Conservation (phyloP, 2,888 invertebrate species). For the Caenorhabditis sp. region DNA sequence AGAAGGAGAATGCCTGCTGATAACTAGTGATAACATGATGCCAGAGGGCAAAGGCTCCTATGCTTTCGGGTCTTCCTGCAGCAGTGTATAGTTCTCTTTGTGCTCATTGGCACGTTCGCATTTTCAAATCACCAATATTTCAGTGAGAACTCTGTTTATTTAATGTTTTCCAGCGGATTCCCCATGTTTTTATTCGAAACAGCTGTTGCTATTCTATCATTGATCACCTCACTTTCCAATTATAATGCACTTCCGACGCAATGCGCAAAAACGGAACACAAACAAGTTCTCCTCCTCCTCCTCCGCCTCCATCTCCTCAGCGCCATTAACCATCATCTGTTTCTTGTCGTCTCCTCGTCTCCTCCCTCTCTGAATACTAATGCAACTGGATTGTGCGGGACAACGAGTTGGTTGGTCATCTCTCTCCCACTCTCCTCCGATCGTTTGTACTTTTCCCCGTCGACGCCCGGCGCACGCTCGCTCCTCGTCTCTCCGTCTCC, state of each 20-base stretch:
- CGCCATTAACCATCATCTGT: conserved; percentile 52
- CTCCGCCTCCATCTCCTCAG: conserved; percentile 10
- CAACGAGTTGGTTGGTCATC: conserved; percentile 37
- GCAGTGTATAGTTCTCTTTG: conserved; percentile 28
- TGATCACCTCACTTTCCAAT: conserved; percentile 12
- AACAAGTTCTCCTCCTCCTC: conserved; percentile 37
- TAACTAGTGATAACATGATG: conserved; percentile 34
- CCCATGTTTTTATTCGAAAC: too few relatives aligned
- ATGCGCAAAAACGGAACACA: conserved; percentile 39
- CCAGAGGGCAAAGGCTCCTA: conserved; percentile 28
- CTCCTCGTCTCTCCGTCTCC: conserved; percentile 6
- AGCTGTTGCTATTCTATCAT: background rate
- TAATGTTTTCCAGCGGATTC: too few relatives aligned
- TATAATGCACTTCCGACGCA: conserved; percentile 26
- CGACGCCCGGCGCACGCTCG: conserved; percentile 26
- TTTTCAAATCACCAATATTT: background rate
- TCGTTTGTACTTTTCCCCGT: conserved; percentile 48
- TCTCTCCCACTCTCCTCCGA: conserved; percentile 22
- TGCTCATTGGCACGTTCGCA: background rate
- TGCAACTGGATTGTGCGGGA: conserved; percentile 53
- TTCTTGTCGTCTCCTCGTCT: conserved; percentile 13
- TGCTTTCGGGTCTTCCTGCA: too few relatives aligned
- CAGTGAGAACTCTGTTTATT: background rate
- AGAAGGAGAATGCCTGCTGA: conserved; percentile 45
- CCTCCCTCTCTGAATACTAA: conserved; percentile 43